Evolutionary conservation across 1,140 invertebrate genomes (phyloP).

Genomic region (Portunus trituberculatus): DNA sequence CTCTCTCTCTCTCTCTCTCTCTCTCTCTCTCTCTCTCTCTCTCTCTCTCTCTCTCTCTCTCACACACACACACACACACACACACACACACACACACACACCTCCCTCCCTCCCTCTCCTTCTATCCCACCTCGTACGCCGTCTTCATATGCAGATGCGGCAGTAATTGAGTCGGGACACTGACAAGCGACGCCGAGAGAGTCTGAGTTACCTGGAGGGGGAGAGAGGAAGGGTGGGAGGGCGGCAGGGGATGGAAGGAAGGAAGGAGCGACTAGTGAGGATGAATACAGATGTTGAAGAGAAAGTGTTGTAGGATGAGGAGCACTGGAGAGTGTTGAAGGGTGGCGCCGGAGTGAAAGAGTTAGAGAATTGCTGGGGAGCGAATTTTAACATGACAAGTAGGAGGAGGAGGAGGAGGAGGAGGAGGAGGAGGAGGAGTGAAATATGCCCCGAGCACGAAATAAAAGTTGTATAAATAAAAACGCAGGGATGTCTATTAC

Average conservation of each 20-base stretch:
- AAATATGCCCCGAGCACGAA: neutral
- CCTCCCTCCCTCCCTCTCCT: neutral
- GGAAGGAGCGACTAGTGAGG: slow-evolving; percentile 4
- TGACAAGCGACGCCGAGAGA: neutral
- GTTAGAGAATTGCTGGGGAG: slow-evolving; percentile 12
- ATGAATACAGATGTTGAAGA: slow-evolving; percentile 23
- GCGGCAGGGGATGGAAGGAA: neutral
- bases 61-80: too few species aligned
- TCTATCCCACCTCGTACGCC: neutral
- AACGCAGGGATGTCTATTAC: neutral
- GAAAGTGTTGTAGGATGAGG: slow-evolving; percentile 1
- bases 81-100: neutral
- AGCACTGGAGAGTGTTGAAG: neutral
- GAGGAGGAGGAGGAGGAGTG: neutral
- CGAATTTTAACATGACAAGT: neutral
- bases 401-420: neutral
- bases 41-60: too few species aligned
- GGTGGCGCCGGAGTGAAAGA: neutral
- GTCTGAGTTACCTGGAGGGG: neutral
- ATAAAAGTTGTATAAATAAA: neutral
- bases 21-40: too few species aligned
- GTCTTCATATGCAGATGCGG: slow-evolving; percentile 20
- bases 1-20: too few species aligned
- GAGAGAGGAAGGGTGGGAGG: neutral
- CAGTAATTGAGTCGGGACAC: slow-evolving; percentile 2